Evolutionary conservation across 2,888 invertebrate species (phyloP), one percentile per base, ranked within the genome.

Genomic region (Sarcophaga subvicina): DNA sequence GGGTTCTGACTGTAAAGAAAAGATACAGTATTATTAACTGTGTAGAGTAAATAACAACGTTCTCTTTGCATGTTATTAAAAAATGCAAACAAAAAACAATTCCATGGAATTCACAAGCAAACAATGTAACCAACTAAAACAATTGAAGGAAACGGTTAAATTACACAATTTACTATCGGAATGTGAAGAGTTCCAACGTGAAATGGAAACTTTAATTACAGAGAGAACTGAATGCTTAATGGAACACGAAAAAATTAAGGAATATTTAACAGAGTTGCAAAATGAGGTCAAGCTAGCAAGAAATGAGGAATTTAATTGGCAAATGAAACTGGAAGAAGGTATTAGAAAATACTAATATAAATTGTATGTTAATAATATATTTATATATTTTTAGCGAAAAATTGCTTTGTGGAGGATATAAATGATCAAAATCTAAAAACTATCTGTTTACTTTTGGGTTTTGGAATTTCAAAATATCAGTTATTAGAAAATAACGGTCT

Each of bases 401-500:
- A 27, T 10, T 64, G 49, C 8, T 20, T 37, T 14, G 20, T 11
- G 20, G 47, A 78, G 47, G 17, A 79, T 62, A 11, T 62, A 64
- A 69, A 60, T 37, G 67, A 82, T 27, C 4, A 69, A 37, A 17
- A 14, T 12, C 63, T 87, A 45, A 47, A 80, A 63, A 75, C 45
- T 76, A 22, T 85, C 8, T 82, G 81, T 60, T 25, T 69, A 12
- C 14, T 82, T 20, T 49, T 87, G 64, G 87, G 87, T 10, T 85
- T 62, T 69, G 47, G 76, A 11, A 67, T 87, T 67, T 47, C 76
- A 0, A 82, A 85, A 60, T 66, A 6, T 59, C 47, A 84, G 14
- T 2, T 63, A 20, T 10, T 79, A 11, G 79, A 76, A 63, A 49
- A 67, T 25, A 76, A 82, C 60, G 45, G 25, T 1, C 0, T 81